Evolutionary conservation across 1,140 invertebrate species (phyloP), one percentile per base, ranked within the genome.

Genomic region (Pissodes strobi): DNA sequence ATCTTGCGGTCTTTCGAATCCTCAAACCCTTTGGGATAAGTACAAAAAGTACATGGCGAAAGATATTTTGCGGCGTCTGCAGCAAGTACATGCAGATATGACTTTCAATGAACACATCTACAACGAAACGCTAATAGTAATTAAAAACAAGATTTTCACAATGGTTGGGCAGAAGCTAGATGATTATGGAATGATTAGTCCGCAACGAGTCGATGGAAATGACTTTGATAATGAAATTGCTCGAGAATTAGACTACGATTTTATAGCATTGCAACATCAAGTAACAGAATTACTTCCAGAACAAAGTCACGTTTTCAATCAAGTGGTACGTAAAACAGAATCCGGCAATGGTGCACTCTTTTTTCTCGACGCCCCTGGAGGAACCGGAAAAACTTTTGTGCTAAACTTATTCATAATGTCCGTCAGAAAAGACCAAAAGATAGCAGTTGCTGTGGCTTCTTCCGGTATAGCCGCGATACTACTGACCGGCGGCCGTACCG

Each of bases 321-420:
- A 27, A 27, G 25, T 27, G 9, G 3, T 27, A 27, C 25, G 25
- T 27, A 27, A 9, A 27, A 27, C 9, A 27, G 25, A 27, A 27
- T 27, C 25, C 9, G 25, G 25, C 48, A 70, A 64, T 3, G 25
- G 25, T 27, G 25, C 4, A 27, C 4, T 27, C n/a, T 64, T 64
- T 45, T 57, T 67, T 38, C 19, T 67, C 2, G 74, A 81, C 74
- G 76, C 79, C 17, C 75, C 79, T 43, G 78, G 76, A 23, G 74
- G 76, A 37, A 79, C 76, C n/a, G 77, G 74, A 9, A 80, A 80
- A 76, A 79, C 74, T 45, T 80, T 79, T 66, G 49, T 80, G 5
- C 77, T 79, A 41, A 72, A 67, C 64, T 64, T 80, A 22, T 22
- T 78, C 59, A 74, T 78, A 37, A 71, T 67, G 0, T 74, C 57